Percentiles rank a stretch among this genome's conserved stretches.
Conservation (phyloP, 2,888 invertebrate species). For the Acrobasis repandana region DNA sequence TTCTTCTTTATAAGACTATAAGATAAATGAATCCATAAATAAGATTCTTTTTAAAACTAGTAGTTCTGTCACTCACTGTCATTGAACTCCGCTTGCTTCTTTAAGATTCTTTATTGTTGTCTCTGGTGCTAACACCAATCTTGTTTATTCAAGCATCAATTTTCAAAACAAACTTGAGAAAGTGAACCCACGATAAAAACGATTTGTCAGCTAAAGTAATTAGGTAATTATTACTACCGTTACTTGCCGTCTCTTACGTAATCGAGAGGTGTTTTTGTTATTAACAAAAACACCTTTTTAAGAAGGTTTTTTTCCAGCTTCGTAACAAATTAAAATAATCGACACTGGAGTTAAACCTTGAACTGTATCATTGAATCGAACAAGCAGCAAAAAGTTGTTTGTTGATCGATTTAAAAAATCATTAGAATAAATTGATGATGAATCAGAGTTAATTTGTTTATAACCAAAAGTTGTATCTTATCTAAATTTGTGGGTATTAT, state of each 20-base stretch:
- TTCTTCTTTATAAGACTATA: too few relatives aligned
- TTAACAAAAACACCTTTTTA: too few relatives aligned
- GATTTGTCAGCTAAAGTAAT: background rate
- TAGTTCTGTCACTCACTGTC: too few relatives aligned
- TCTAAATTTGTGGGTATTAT: too few relatives aligned
- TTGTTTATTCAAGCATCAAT: background rate
- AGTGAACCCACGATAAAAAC: background rate
- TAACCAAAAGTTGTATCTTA: too few relatives aligned
- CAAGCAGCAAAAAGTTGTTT: background rate
- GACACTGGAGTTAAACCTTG: slow-evolving; percentile 2
- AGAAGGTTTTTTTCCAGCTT: background rate
- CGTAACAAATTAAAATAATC: background rate
- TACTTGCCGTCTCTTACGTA: background rate
- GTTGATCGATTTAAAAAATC: background rate
- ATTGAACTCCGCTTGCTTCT: too few relatives aligned
- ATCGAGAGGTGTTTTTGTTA: background rate
- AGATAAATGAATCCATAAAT: too few relatives aligned
- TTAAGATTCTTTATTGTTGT: too few relatives aligned
- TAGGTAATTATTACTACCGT: background rate
- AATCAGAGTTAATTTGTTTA: too few relatives aligned
- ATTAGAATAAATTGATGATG: too few relatives aligned
- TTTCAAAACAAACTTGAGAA: background rate
- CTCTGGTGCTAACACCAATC: too few relatives aligned
- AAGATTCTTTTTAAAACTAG: too few relatives aligned
- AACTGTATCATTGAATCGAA: slow-evolving; percentile 1